Percentiles rank a stretch among this genome's conserved stretches.
phyloP scores from a whole-genome alignment of 2,888 invertebrate species.

The Callimorpha dominula region DNA sequence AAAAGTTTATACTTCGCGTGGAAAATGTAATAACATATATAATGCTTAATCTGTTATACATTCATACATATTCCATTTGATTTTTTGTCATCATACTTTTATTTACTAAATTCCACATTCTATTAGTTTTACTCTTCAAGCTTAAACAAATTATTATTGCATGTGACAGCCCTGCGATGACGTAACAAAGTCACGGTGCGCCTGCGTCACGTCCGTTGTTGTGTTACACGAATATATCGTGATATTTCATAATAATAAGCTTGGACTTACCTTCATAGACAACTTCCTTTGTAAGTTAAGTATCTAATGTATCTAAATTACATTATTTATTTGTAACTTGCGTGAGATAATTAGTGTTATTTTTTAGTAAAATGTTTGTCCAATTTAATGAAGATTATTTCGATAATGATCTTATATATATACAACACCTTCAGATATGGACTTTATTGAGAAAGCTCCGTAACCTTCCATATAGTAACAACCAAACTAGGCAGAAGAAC shows the following conservation, averaged over 20 bases:
- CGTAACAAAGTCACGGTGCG: slow-evolving; percentile 52
- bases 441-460: neutral
- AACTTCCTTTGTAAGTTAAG: slow-evolving; percentile 18
- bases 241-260: slow-evolving; percentile 48
- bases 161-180: slow-evolving; percentile 40
- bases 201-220: slow-evolving; percentile 48
- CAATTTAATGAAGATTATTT: too few species aligned
- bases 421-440: neutral
- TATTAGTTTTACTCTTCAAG: neutral
- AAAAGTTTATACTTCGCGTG: too few species aligned
- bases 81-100: neutral
- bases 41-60: neutral
- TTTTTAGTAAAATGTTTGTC: too few species aligned
- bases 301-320: neutral
- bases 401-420: too few species aligned
- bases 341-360: neutral
- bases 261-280: slow-evolving; percentile 20
- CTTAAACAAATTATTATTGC: neutral
- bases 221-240: slow-evolving; percentile 46
- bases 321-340: neutral
- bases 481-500: neutral
- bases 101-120: neutral
- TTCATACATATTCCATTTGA: neutral
- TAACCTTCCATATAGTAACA: neutral
- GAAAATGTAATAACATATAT: too few species aligned